Conservation (phyloP, 2,797 vertebrate species). For the Chaetophractus vellerosus region DNA sequence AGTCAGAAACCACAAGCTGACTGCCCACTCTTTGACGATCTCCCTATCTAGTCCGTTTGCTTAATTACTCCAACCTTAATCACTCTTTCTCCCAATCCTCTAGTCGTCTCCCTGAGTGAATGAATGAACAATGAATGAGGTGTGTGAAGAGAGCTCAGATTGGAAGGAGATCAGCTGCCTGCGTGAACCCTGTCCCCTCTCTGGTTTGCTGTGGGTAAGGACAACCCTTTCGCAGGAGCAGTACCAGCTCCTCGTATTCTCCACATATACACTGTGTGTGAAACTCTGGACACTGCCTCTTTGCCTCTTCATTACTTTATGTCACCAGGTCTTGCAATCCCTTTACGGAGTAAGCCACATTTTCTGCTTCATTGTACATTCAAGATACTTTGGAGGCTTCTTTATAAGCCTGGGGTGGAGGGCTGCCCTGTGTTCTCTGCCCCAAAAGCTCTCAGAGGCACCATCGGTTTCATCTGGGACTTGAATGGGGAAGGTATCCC, state of each 20-base stretch:
- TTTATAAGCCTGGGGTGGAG: background rate
- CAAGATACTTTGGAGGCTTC: accelerated
- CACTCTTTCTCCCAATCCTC: too few relatives aligned
- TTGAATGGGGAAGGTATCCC: background rate
- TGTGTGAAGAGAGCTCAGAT: background rate
- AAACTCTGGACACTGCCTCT: accelerated
- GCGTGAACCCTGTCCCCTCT: background rate
- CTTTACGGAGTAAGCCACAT: accelerated
- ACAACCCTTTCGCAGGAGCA: accelerated
- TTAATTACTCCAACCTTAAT: too few relatives aligned
- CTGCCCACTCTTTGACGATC: background rate
- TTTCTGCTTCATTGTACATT: accelerated
- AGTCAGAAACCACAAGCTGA: background rate
- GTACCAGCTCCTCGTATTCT: accelerated
- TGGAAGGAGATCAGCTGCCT: accelerated
- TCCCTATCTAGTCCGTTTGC: background rate
- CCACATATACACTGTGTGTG: accelerated
- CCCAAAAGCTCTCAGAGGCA: background rate
- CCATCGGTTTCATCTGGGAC: too few relatives aligned
- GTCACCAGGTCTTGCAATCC: background rate
- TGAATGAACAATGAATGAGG: too few relatives aligned
- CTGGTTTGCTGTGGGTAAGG: accelerated
- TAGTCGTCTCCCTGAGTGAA: too few relatives aligned
- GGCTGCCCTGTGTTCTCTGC: background rate
- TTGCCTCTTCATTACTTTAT: background rate